A percentile compares a stretch with the other conserved stretches of the same genome.
Conservation (phyloP, 2,113 vertebrate species). For the Macroglossus sobrinus region DNA sequence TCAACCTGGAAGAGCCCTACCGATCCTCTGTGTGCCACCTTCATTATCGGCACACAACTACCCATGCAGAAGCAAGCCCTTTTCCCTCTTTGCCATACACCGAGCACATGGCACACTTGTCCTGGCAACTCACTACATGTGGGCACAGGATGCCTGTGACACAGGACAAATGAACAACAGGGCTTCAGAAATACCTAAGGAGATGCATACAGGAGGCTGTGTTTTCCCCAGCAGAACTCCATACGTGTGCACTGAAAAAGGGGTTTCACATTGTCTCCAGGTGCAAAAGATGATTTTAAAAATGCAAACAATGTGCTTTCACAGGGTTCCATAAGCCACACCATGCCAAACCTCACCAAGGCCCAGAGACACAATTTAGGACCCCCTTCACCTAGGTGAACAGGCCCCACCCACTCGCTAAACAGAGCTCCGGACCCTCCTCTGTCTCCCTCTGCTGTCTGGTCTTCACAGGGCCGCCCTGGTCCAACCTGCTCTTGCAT, state of each 20-base stretch:
- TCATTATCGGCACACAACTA: not conserved
- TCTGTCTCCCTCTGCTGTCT: not conserved
- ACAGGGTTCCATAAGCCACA: not conserved
- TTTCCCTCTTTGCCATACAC: not conserved
- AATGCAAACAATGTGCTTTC: not conserved
- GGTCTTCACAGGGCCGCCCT: not conserved
- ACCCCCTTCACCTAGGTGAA: no score
- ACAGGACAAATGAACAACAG: not conserved
- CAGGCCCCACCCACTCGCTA: no score
- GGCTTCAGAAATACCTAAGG: not conserved
- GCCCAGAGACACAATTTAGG: not conserved
- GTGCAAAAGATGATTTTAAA: not conserved
- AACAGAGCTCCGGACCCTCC: rapidly evolving
- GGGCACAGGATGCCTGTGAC: not conserved
- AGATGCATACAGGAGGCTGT: not conserved
- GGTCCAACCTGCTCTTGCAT: not conserved
- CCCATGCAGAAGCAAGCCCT: not conserved
- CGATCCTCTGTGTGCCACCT: not conserved
- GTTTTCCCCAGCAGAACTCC: not conserved
- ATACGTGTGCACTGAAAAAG: not conserved
- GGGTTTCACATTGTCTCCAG: not conserved
- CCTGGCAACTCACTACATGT: not conserved
- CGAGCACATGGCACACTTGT: not conserved
- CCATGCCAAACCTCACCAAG: not conserved
- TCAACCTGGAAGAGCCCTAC: not conserved